Percentiles rank a stretch among this genome's conserved stretches.
These are phyloP conservation scores for Parnassius smintheus DNA, from an alignment of 2,888 invertebrate species.

Conservation along the genomic window DNA sequence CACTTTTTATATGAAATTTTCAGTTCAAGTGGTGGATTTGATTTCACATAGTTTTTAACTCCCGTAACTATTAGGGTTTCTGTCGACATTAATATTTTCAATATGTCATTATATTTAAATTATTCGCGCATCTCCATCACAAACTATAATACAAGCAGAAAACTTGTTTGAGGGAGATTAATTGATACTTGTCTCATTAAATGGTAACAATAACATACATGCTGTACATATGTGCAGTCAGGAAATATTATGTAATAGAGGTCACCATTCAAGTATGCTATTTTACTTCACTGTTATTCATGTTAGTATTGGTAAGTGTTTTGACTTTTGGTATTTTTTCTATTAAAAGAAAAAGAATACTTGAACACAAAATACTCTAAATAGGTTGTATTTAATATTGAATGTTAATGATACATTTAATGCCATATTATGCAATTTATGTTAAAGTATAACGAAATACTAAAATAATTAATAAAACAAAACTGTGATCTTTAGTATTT, in stretches of 20 bases:
- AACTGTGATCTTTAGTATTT: conserved; percentile 12
- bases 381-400: conserved; percentile 61
- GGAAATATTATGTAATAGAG: conserved; percentile 36
- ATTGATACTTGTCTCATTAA: background rate
- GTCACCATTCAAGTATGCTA: conserved; percentile 58
- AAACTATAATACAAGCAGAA: no score
- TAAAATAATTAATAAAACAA: conserved; percentile 39
- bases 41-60: no score
- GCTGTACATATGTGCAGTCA: conserved; percentile 41
- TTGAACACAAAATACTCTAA: conserved; percentile 32
- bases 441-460: no score
- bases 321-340: background rate
- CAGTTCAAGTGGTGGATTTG: no score
- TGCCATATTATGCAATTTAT: background rate
- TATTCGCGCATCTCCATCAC: no score
- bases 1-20: no score
- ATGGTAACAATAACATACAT: background rate
- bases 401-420: background rate
- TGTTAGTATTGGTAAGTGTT: conserved; percentile 2
- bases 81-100: no score
- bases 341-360: conserved; percentile 1
- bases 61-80: no score
- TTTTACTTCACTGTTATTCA: conserved; percentile 54
- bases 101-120: no score
- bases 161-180: background rate